phyloP scores from a whole-genome alignment of 2,113 vertebrate genomes.

The Pluvianellus socialis region DNA sequence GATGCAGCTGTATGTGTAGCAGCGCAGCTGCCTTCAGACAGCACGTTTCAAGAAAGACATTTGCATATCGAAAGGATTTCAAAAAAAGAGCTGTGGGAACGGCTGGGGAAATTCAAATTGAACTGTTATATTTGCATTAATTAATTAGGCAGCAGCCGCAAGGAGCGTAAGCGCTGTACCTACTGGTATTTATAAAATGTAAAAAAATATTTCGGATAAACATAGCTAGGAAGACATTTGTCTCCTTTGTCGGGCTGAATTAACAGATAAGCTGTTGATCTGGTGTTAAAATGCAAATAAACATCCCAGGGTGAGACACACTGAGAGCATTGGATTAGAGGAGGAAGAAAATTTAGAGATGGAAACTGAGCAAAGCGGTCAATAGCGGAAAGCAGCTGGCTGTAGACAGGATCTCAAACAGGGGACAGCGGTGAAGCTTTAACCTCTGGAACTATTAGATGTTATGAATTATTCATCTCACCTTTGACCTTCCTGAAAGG shows the following conservation, averaged over 20 bases:
- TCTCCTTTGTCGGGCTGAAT: not conserved
- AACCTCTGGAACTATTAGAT: not conserved
- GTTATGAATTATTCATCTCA: not conserved
- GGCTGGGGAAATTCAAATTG: not conserved
- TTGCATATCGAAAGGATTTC: not conserved
- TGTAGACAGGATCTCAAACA: not conserved
- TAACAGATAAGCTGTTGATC: not conserved
- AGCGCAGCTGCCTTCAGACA: not conserved
- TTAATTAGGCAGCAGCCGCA: not conserved
- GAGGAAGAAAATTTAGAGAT: not conserved
- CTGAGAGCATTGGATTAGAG: not conserved
- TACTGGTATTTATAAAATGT: not conserved
- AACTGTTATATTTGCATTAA: not conserved
- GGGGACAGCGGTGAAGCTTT: not conserved
- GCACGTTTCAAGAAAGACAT: not conserved
- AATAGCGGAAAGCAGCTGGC: not conserved
- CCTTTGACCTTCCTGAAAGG: not conserved
- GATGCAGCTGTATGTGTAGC: not conserved
- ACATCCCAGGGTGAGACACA: not conserved
- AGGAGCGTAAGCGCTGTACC: fast-evolving
- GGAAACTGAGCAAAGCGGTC: not conserved
- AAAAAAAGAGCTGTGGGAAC: not conserved
- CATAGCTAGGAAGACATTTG: not conserved
- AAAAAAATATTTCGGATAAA: not conserved
- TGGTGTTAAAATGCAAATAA: not conserved